Base-by-base conservation (phyloP, 1,140 invertebrate species). In the Agrypnia vestita region DNA sequence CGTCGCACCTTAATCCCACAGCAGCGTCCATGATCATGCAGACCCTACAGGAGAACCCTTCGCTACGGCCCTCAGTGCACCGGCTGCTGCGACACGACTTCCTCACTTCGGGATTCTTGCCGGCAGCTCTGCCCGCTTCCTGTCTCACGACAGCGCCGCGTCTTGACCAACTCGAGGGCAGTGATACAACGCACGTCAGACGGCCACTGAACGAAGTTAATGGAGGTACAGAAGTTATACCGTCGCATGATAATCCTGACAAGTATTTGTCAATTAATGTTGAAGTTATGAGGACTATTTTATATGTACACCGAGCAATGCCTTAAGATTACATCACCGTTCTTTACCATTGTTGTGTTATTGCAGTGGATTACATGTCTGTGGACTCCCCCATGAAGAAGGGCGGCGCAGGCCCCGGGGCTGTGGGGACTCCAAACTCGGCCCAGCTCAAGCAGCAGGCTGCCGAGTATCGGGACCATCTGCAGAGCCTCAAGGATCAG, bases 91-190 rank as follows among this genome's bases (percentile, higher is more conserved):
- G 93, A 74, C 94, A 97, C 88, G 93, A 92, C 80, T 93, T 92
- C 88, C 90, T 91, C 84, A 92, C 85, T 0, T 89, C 88, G 17
- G 96, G 96, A 76, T 97, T 94, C 85, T 90, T 97, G 86, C 97
- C 97, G 0, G 88, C 90, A 35, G 92, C 94, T 76, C 90, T 99
- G 78, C 97, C 97, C 10, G 90, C 93, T 0, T 98, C 97, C 72
- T 97, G 97, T 86, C 90, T 99, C 71, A 97, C 96, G 6, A 97
- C 96, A 90, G 96, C 96, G 6, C 98, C 98, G 3, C 91, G 97
- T 76, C 93, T 96, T 46, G 95, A 96, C 84, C 91, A 92, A 76
- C 87, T 94, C 11, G 93, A 94, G 78, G 88, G 86, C 61, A 84
- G 88, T 35, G 91, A 92, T 15, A 79, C 86, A 0, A 46, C 86